These are phyloP conservation scores for Lasioglossum leucozonium DNA, from an alignment of 2,888 invertebrate genomes.

Conservation along the genomic window DNA sequence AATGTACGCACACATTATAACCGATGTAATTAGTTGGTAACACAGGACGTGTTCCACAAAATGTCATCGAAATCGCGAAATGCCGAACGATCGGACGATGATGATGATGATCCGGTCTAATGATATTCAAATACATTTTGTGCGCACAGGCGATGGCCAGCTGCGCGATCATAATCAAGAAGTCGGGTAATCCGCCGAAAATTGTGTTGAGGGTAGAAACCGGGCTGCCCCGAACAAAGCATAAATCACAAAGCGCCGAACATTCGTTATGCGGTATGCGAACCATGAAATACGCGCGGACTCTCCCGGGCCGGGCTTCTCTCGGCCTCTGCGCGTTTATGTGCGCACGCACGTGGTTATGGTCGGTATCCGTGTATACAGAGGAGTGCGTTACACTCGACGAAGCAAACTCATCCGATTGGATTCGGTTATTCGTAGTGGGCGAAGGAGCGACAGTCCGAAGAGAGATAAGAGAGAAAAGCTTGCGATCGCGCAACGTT, in stretches of 20 bases:
- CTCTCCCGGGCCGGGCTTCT: too few relatives aligned
- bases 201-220: slow-evolving; percentile 37
- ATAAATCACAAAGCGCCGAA: slow-evolving; percentile 82
- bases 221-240: slow-evolving; percentile 68
- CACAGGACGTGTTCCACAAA: background rate
- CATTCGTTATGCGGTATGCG: slow-evolving; percentile 80
- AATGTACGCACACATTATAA: too few relatives aligned
- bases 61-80: background rate
- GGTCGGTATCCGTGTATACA: slow-evolving; percentile 44
- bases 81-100: background rate
- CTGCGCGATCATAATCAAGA: slow-evolving; percentile 67
- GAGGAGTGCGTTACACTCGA: slow-evolving; percentile 62
- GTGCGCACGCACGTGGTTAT: slow-evolving; percentile 36
- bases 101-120: slow-evolving; percentile 2
- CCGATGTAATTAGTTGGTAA: background rate
- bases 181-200: slow-evolving; percentile 55
- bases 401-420: slow-evolving; percentile 73
- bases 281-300: slow-evolving; percentile 80
- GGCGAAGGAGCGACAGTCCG: slow-evolving; percentile 1
- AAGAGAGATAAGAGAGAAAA: background rate
- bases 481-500: background rate
- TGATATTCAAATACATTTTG: slow-evolving; percentile 20
- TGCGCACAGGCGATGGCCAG: background rate
- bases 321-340: slow-evolving; percentile 39
- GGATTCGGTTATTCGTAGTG: slow-evolving; percentile 74